Evolutionary conservation across 2,797 vertebrate genomes (phyloP), one percentile per base, ranked within the genome.

Genomic region (Coluber constrictor): DNA sequence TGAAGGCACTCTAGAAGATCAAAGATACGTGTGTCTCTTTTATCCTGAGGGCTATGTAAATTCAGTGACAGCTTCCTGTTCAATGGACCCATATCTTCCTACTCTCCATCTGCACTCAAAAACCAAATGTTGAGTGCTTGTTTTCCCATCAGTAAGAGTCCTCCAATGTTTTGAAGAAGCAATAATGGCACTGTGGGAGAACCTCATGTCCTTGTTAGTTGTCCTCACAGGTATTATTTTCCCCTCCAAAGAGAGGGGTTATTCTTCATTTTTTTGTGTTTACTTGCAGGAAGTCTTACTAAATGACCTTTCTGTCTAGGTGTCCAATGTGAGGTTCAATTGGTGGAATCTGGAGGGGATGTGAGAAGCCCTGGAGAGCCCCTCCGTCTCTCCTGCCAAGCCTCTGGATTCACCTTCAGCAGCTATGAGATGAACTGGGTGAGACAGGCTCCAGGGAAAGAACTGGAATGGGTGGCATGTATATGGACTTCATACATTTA

Each of bases 361-460:
- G 57, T 59, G 57, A 59, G 57, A 59, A 23, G 57, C 20, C 57
- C 57, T 59, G 57, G 57, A 0, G 57, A 59, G 18, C 7, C 57
- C 57, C 57, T 59, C 18, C 5, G 1, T 59, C 57, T 59, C 18
- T 59, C 18, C 57, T 59, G 57, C 57, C 57, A 59, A 20, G 18
- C 0, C 1, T 59, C 57, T 23, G 57, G 57, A 20, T 20, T 59
- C 57, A 59, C 5, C 1, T 2, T 59, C 18, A 7, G 57, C 18
- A 20, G 5, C 18, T 2, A 23, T 0, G 1, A 0, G 0, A 59
- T 59, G 57, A 7, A 1, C 5, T 59, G 57, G 57, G 5, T 59
- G 5, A 59, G 18, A 20, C n/a, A n/a, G n/a, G n/a, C n/a, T n/a
- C n/a, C n/a, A n/a, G n/a, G n/a, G n/a, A n/a, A n/a, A n/a, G n/a